Conservation (phyloP, 2,797 vertebrate species). For the Coranthus polyacanthus region DNA sequence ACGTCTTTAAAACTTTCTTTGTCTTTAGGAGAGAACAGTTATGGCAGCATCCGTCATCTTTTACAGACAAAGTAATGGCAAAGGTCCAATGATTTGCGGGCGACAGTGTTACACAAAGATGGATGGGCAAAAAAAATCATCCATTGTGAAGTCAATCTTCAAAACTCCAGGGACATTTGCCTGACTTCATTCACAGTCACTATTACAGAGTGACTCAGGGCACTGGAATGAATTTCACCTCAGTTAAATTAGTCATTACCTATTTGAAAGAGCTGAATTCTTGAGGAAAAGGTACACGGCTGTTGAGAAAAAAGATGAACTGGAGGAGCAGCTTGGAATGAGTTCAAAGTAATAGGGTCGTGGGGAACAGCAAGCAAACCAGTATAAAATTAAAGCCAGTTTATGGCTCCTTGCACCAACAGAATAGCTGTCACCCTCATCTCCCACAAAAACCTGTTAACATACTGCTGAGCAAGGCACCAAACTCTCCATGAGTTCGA, state of each 20-base stretch:
- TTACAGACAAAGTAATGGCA: constrained; percentile 50
- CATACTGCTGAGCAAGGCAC: neutral
- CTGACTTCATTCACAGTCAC: constrained; percentile 53
- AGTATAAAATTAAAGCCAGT: neutral
- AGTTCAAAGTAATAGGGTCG: neutral
- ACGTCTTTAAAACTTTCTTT: constrained; percentile 41
- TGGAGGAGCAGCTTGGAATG: constrained; percentile 18
- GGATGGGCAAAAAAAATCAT: constrained; percentile 56
- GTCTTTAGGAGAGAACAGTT: constrained; percentile 39
- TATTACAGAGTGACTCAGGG: constrained; percentile 52
- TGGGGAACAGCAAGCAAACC: neutral
- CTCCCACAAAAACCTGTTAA: neutral
- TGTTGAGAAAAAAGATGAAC: constrained; percentile 12
- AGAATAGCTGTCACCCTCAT: constrained; percentile 2
- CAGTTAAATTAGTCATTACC: constrained; percentile 55
- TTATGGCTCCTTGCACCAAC: neutral
- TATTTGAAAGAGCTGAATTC: constrained; percentile 18
- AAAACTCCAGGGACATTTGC: constrained; percentile 60
- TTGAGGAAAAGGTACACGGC: neutral
- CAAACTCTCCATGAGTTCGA: neutral
- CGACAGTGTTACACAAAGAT: constrained; percentile 42
- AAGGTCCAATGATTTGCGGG: constrained; percentile 55
- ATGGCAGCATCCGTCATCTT: constrained; percentile 58
- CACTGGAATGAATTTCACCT: constrained; percentile 38
- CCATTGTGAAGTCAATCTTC: constrained; percentile 48